phyloP scores from a whole-genome alignment of 2,888 invertebrate genomes.

The Tenthredo notha region DNA sequence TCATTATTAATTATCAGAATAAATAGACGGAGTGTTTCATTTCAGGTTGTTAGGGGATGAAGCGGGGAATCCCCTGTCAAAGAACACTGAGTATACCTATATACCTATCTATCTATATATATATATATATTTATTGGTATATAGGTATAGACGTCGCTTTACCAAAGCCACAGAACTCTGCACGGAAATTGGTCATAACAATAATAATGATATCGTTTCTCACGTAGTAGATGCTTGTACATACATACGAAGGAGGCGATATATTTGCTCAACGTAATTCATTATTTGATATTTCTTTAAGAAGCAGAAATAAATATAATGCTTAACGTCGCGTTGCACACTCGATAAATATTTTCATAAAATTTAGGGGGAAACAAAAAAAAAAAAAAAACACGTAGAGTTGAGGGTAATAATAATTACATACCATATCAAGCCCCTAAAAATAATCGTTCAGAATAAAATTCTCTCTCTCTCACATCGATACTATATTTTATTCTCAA shows the following conservation, averaged over 20 bases:
- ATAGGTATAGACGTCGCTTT: background rate
- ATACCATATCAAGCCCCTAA: background rate
- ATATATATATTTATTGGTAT: background rate
- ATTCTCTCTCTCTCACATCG: background rate
- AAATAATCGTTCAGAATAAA: background rate
- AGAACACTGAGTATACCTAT: slow-evolving; percentile 22
- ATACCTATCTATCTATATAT: background rate
- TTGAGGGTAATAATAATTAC: too few relatives aligned
- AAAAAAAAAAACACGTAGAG: too few relatives aligned
- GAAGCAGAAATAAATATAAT: background rate
- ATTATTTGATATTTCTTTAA: slow-evolving; percentile 17
- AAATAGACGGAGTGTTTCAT: slow-evolving; percentile 36
- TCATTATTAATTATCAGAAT: slow-evolving; percentile 64
- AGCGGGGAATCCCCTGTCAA: slow-evolving; percentile 49
- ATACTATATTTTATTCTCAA: background rate
- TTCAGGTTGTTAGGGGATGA: background rate
- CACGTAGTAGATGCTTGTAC: background rate
- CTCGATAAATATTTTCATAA: slow-evolving; percentile 27
- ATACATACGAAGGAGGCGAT: background rate
- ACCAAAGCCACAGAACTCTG: slow-evolving; percentile 33
- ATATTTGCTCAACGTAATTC: background rate
- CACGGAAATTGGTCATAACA: slow-evolving; percentile 30
- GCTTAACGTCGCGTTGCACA: background rate
- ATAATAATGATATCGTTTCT: slow-evolving; percentile 29
- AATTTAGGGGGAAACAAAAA: too few relatives aligned